These are phyloP conservation scores for Dysmachus trigonus DNA, from an alignment of 2,888 invertebrate genomes.

Conservation along the genomic window DNA sequence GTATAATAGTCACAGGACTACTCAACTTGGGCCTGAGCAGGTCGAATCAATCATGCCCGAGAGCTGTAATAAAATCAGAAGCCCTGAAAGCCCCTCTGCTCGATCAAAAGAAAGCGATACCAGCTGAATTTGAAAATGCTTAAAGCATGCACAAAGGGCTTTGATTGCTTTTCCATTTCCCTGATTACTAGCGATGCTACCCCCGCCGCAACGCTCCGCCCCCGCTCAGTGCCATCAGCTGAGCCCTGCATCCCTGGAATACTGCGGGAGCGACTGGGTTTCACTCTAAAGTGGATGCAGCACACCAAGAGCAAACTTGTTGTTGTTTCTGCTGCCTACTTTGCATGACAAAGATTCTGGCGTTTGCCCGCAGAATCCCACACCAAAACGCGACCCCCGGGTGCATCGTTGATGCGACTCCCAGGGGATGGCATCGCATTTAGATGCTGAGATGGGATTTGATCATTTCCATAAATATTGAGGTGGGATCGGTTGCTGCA, in stretches of 20 bases:
- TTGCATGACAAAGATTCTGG: conserved; percentile 32
- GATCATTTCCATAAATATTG: conserved; percentile 34
- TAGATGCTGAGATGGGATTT: not conserved
- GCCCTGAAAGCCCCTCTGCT: not conserved
- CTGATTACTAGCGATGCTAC: conserved; percentile 26
- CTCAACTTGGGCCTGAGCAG: not conserved
- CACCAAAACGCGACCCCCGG: not conserved
- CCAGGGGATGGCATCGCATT: not conserved
- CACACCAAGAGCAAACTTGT: not conserved
- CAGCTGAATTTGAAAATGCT: conserved; percentile 6
- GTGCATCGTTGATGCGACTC: not conserved
- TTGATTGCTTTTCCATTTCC: conserved; percentile 35
- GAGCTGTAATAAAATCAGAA: conserved; percentile 27
- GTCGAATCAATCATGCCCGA: not conserved
- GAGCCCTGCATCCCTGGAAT: too few relatives aligned
- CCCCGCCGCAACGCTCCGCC: not conserved
- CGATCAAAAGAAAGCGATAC: not conserved
- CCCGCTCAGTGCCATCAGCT: not conserved
- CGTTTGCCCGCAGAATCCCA: not conserved
- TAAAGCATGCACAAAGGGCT: conserved; percentile 13
- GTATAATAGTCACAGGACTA: not conserved
- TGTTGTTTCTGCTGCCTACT: not conserved
- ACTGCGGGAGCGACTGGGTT: not conserved
- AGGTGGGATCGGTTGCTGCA: conserved; percentile 1
- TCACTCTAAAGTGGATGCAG: conserved; percentile 10